A percentile compares a stretch with the other conserved stretches of the same genome.
phyloP scores from a whole-genome alignment of 2,113 vertebrate genomes.

The Garra rufa region DNA sequence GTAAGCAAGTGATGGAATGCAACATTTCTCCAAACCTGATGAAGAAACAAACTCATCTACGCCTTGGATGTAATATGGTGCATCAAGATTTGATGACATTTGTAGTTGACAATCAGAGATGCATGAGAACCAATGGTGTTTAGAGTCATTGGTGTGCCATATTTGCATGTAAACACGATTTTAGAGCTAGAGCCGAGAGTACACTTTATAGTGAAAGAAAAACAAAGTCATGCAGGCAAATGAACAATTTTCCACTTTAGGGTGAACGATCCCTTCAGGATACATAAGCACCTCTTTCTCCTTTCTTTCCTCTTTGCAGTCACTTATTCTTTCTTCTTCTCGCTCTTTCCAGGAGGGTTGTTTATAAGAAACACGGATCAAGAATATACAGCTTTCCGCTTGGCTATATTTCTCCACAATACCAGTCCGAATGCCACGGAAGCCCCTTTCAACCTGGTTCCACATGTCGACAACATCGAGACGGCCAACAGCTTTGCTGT shows the following conservation, averaged over 20 bases:
- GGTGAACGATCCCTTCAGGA: neutral
- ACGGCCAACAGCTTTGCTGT: conserved; percentile 99
- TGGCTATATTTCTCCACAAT: conserved; percentile 99
- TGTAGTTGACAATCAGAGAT: neutral
- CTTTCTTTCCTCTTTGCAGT: neutral
- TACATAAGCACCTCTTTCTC: neutral
- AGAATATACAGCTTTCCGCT: conserved; percentile 97
- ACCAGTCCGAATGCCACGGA: conserved; percentile 98
- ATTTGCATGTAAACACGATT: neutral
- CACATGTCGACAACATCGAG: conserved; percentile 99
- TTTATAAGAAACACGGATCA: conserved; percentile 99
- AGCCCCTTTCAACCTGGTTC: conserved; percentile 98
- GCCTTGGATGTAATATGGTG: neutral
- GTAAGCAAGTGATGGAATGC: neutral
- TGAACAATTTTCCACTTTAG: neutral
- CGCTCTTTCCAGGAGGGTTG: conserved; percentile 86
- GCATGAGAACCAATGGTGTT: neutral
- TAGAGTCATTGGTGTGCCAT: neutral
- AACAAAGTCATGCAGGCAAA: neutral
- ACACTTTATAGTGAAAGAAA: neutral
- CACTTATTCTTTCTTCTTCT: conserved; percentile 43
- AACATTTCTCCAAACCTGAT: neutral
- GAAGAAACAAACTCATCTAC: neutral
- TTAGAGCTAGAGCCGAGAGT: neutral
- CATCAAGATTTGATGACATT: neutral